These are phyloP conservation scores for Drosophila pseudoobscura DNA, from an alignment of 1,140 invertebrate species.

Conservation along the genomic window DNA sequence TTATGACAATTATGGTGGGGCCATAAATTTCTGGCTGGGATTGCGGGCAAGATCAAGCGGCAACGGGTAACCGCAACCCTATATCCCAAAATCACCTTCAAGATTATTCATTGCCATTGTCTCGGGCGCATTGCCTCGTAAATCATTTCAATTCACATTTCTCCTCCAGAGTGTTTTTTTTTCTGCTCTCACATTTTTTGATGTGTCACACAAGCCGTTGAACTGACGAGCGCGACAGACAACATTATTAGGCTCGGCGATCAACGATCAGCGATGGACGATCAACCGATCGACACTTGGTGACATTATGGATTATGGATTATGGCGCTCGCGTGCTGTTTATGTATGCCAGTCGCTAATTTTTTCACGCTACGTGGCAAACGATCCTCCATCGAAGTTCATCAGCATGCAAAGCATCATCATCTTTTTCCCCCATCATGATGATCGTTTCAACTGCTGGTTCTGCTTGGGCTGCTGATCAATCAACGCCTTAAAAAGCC, in stretches of 20 bases:
- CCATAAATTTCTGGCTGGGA: constrained; percentile 66
- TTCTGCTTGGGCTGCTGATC: constrained; percentile 56
- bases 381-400: constrained; percentile 50
- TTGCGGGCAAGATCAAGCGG: constrained; percentile 69
- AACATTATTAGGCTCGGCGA: constrained; percentile 59
- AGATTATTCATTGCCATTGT: constrained; percentile 71
- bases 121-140: constrained; percentile 42
- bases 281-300: constrained; percentile 40
- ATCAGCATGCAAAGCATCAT: constrained; percentile 72
- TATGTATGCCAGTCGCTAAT: constrained; percentile 74
- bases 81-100: constrained; percentile 17
- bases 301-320: constrained; percentile 78
- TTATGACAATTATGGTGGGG: constrained; percentile 81
- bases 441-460: constrained; percentile 1
- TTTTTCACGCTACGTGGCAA: constrained; percentile 58
- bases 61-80: constrained; percentile 4
- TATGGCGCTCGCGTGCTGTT: constrained; percentile 80
- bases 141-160: constrained; percentile 44
- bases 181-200: constrained; percentile 13
- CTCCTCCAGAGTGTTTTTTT: not conserved
- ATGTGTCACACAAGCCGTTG: constrained; percentile 73
- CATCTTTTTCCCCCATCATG: constrained; percentile 26
- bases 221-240: constrained; percentile 54
- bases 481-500: constrained; percentile 80
- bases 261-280: constrained; percentile 36